phyloP scores from a whole-genome alignment of 2,113 vertebrate species.

The Perognathus longimembris region DNA sequence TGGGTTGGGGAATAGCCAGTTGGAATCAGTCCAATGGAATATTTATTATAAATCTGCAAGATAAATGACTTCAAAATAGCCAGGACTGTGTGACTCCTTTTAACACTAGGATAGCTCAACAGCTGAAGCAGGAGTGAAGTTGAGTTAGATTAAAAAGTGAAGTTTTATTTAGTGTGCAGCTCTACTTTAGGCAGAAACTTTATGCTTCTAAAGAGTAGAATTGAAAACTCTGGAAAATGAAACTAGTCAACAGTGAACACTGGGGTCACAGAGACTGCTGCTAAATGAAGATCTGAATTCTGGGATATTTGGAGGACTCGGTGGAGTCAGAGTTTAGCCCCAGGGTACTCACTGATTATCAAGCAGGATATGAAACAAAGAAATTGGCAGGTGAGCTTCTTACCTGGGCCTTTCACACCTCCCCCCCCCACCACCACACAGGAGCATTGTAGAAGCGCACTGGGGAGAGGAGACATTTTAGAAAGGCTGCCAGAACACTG shows the following conservation, averaged over 20 bases:
- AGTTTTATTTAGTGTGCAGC: not conserved
- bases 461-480: slow-evolving; percentile 19
- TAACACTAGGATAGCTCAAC: not conserved
- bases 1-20: not conserved
- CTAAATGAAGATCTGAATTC: not conserved
- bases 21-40: not conserved
- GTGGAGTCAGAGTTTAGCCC: not conserved
- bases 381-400: not conserved
- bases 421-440: slow-evolving; percentile 26
- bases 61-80: not conserved
- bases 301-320: not conserved
- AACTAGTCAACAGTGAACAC: not conserved
- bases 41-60: not conserved
- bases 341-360: not conserved
- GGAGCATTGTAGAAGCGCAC: slow-evolving; percentile 35
- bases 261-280: not conserved
- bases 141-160: not conserved
- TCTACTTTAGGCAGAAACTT: not conserved
- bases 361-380: not conserved
- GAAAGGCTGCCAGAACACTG: slow-evolving; percentile 38
- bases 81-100: not conserved
- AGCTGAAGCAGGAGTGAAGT: not conserved
- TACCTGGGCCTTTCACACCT: not conserved
- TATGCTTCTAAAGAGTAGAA: not conserved
- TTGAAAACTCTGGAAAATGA: not conserved